Base-by-base conservation (phyloP, 2,113 vertebrate species). In the Syngnathus typhle region DNA sequence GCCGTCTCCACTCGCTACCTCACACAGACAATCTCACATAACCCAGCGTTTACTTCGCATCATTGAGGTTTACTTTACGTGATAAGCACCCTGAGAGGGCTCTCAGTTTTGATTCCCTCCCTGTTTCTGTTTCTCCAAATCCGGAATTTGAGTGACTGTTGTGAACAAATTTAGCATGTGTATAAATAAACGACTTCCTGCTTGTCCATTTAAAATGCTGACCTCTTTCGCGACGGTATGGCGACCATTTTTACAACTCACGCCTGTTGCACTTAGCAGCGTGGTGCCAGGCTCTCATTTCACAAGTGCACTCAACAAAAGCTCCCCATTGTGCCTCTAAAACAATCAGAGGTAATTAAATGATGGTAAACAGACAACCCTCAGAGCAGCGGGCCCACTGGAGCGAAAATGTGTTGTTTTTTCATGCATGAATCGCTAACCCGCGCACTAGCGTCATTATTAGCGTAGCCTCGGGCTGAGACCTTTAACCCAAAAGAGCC, bases 401-500 rank as follows among this genome's bases (percentile, higher is more conserved):
- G 66, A 69, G 64, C 64, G 39, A 62, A 71, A 79, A 60, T 41
- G 75, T 69, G 69, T 65, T 1, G n/a, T 71, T 72, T 86, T 72
- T 70, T 54, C 63, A 8, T 43, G 19, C 64, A 75, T 81, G 76
- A 86, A 82, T 84, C 82, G 80, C 70, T 27, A 52, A 54, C 38
- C 39, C 15, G 69, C 21, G 71, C 56, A 65, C 64, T 55, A 55
- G 60, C 62, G 61, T 44, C 64, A 61, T 39, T 61, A 61, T 61
- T 72, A 71, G 73, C 38, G 0, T 56, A 58, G 78, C 75, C 79
- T 18, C 0, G 27, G 70, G 76, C 64, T 44, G 7, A 87, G 93
- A 96, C 94, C 94, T 95, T 87, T 94, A 93, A 86, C 90, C 92
- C 81, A 44, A 16, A 65, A 84, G 84, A 93, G 89, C 91, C 91